Evolutionary conservation across 2,888 invertebrate genomes (phyloP), one percentile per base, ranked within the genome.

Genomic region (Drosophila basisetae): DNA sequence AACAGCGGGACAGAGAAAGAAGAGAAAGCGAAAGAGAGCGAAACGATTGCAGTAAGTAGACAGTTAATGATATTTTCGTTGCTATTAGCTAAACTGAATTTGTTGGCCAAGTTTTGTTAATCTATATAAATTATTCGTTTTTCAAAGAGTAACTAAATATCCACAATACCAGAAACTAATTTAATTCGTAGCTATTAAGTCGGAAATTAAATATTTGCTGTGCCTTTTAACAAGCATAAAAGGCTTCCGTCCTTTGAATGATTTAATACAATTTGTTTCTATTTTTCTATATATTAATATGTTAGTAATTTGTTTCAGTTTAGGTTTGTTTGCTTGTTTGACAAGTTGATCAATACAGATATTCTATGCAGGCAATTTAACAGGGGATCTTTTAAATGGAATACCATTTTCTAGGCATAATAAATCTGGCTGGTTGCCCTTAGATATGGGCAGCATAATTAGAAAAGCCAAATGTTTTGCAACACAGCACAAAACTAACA

Each of bases 381-480:
- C n/a, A 54, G 64, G 18, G 52, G 28, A 43, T n/a, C 18, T 43
- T 54, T 16, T 25, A 43, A 65, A 65, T 39, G 58, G 11, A 50
- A 68, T 49, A 35, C 37, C n/a, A n/a, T 28, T 30, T 9, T 16
- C 7, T 39, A 3, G 56, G 6, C 13, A 66, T 64, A 30, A 79
- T 88, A 84, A 79, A 88, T 84, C 73, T 64, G 63, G 63, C 9
- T 39, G 47, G 43, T 31, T 62, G 73, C 76, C 76, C 81, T 58
- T 73, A 74, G 47, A 35, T 13, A 35, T 35, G 39, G 61, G 68
- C 80, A 73, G 69, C 71, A 73, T 73, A 80, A 74, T 78, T 87
- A 71, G 73, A 80, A 84, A 78, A 69, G 54, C 69, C 78, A 87
- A 76, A 78, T 71, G 78, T 80, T 76, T 76, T 47, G 72, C 59